Evolutionary conservation across 1,140 invertebrate genomes (phyloP), one percentile per base, ranked within the genome.

Genomic region (Paraescarpia echinospica): DNA sequence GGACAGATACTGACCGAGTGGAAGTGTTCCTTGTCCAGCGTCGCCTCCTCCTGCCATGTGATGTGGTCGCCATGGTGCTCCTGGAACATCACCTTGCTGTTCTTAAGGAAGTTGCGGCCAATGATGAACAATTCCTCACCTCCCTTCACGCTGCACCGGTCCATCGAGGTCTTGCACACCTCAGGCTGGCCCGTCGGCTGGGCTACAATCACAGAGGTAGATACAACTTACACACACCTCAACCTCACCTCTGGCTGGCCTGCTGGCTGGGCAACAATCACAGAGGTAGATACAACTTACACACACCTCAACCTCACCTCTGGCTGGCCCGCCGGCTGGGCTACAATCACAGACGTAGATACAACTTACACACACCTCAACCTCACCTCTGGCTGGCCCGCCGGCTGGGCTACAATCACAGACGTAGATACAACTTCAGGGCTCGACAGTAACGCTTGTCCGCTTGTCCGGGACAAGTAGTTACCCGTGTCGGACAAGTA

Each of bases 211-310:
- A 91, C 91, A 91, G 34, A n/a, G n/a, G n/a, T n/a, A n/a, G n/a
- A n/a, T 91, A 48, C 33, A 91, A 35, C 18, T 90, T 90, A 77
- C 12, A 77, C 95, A 0, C 98, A 99, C 95, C 99, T 98, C 95
- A 99, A 98, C 94, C 98, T 98, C 92, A 99, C 98, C 96, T 99
- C 99, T n/a, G 99, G 99, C 89, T 98, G 97, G 89, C 99, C 99
- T 12, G 98, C 98, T 27, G 98, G 98, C 97, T 99, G 99, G 91
- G 98, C 98, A 99, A 96, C 1, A 92, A 93, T 8, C 33, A 34
- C 33, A 34, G 2, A 5, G 4, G 41, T 6, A 4, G 33, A n/a
- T 91, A 35, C 31, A 91, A 89, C 34, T 18, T 12, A 12, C 41
- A 41, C 41, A 41, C 41, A 41, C 98, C 33, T 94, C 92, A 0